phyloP scores from a whole-genome alignment of 2,113 vertebrate species.

The Tupaia tana region DNA sequence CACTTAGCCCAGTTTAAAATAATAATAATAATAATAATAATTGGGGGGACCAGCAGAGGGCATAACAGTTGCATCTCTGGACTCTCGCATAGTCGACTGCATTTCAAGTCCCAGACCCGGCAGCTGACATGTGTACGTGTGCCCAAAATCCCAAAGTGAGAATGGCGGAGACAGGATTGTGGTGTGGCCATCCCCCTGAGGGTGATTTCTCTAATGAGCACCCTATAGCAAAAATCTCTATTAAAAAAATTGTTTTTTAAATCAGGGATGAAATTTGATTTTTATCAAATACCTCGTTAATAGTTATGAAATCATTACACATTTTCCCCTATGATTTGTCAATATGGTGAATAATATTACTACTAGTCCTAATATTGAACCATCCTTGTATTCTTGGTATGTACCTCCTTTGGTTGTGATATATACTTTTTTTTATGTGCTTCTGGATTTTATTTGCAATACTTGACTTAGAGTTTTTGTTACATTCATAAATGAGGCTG shows the following conservation, averaged over 20 bases:
- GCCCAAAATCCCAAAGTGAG: no score
- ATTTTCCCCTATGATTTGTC: not conserved
- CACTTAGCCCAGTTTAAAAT: no score
- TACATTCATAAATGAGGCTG: not conserved
- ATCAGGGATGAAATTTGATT: not conserved
- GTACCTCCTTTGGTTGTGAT: not conserved
- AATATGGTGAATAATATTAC: not conserved
- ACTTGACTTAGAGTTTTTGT: not conserved
- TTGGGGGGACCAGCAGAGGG: no score
- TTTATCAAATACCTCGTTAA: not conserved
- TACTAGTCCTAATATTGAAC: not conserved
- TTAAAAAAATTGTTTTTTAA: not conserved
- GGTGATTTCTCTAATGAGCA: no score
- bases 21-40: no score
- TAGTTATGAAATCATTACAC: not conserved
- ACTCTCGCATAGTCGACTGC: no score
- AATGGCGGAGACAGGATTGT: no score
- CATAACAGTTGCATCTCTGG: no score
- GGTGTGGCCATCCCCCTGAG: no score
- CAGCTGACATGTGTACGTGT: no score
- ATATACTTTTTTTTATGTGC: not conserved
- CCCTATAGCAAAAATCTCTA: no score
- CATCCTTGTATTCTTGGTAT: not conserved
- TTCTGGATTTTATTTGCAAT: slow-evolving; percentile 2
- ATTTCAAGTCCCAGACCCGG: no score